Percentiles rank a stretch among this genome's conserved stretches.
phyloP scores from a whole-genome alignment of 2,797 vertebrate genomes.

The Arctocebus calabarensis region DNA sequence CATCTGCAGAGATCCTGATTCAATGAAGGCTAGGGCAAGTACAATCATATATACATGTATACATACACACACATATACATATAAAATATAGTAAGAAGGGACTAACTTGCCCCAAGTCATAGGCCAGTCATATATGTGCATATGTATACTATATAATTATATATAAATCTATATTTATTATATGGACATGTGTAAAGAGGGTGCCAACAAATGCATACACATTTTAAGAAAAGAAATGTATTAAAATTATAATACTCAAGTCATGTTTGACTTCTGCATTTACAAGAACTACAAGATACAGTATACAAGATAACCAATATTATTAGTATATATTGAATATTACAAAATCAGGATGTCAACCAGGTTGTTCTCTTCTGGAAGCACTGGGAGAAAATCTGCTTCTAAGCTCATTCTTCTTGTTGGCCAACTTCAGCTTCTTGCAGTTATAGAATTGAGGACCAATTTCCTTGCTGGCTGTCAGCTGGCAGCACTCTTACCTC shows the following conservation, averaged over 20 bases:
- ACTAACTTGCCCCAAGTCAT: neutral
- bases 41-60: neutral
- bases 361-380: neutral
- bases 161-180: too few species aligned
- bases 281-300: too few species aligned
- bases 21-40: neutral
- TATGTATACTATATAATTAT: too few species aligned
- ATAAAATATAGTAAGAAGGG: neutral
- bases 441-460: neutral
- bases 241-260: too few species aligned
- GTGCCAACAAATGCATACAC: too few species aligned
- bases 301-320: too few species aligned
- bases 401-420: neutral
- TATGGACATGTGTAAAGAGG: too few species aligned
- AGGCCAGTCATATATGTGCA: neutral
- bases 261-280: too few species aligned
- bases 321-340: neutral
- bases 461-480: neutral
- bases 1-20: neutral
- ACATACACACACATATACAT: neutral
- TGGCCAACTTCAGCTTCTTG: neutral
- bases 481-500: neutral
- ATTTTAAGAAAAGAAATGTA: too few species aligned
- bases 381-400: neutral
- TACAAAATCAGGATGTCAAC: neutral